A percentile compares a stretch with the other conserved stretches of the same genome.
Conservation (phyloP, 1,140 invertebrate species). For the Delia radicum region DNA sequence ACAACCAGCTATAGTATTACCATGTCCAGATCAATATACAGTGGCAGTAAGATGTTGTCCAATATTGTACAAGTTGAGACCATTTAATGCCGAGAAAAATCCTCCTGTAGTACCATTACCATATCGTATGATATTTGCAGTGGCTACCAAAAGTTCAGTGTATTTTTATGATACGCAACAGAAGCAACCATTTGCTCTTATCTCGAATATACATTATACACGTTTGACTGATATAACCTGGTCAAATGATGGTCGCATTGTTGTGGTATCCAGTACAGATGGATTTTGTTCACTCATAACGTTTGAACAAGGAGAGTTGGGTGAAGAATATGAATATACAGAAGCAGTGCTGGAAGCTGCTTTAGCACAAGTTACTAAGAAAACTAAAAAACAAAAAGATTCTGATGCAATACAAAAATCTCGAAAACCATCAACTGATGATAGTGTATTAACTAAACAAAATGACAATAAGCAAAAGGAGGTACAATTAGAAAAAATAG, state of each 20-base stretch:
- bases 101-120: constrained; percentile 66
- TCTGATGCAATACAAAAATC: constrained; percentile 27
- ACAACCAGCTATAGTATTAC: constrained; percentile 74
- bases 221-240: constrained; percentile 88
- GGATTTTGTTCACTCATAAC: constrained; percentile 91
- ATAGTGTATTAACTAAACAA: constrained; percentile 10
- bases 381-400: constrained; percentile 29
- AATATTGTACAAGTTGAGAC: constrained; percentile 67
- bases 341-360: constrained; percentile 37
- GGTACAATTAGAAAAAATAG: constrained; percentile 6
- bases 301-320: constrained; percentile 82
- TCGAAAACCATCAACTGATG: constrained; percentile 39
- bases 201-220: constrained; percentile 93
- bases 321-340: constrained; percentile 63
- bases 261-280: constrained; percentile 91
- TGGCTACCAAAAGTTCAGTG: constrained; percentile 84
- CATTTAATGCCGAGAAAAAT: constrained; percentile 58
- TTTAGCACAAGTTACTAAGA: constrained; percentile 29
- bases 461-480: background rate
- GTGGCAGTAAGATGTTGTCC: constrained; percentile 83
- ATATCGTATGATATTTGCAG: constrained; percentile 86
- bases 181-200: constrained; percentile 75
- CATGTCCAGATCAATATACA: constrained; percentile 75
- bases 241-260: constrained; percentile 80
- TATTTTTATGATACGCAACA: constrained; percentile 93